These are phyloP conservation scores for Pteruthius melanotis DNA, from an alignment of 2,113 vertebrate genomes.

Conservation along the genomic window DNA sequence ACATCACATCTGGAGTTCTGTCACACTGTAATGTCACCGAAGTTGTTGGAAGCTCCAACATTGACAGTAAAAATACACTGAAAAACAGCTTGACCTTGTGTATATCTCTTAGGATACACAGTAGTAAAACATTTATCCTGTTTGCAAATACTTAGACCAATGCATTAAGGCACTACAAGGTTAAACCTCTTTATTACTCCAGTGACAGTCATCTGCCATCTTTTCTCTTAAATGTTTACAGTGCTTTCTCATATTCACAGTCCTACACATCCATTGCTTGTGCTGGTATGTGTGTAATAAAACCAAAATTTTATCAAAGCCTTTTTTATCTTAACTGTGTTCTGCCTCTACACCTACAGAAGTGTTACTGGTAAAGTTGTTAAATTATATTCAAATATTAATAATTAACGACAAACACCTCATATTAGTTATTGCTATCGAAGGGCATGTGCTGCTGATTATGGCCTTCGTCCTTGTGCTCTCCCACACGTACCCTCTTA, in stretches of 20 bases:
- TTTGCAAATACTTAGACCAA: background rate
- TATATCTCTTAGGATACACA: background rate
- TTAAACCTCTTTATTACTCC: background rate
- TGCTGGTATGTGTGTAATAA: background rate
- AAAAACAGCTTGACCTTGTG: background rate
- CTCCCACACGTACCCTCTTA: background rate
- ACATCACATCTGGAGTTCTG: background rate
- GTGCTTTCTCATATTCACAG: background rate
- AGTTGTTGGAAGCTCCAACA: background rate
- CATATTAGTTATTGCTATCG: background rate
- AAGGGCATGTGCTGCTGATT: background rate
- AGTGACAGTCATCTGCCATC: background rate
- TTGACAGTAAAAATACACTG: background rate
- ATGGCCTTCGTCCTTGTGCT: background rate
- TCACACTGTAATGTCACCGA: background rate
- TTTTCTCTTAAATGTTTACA: background rate
- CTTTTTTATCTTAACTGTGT: background rate
- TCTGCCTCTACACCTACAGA: background rate
- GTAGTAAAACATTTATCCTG: background rate
- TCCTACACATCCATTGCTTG: background rate
- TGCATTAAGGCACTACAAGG: background rate
- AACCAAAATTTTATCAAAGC: background rate
- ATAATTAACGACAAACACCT: conserved; percentile 12
- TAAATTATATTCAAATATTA: conserved; percentile 10
- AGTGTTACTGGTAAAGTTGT: background rate